Evolutionary conservation across 2,113 vertebrate species (phyloP).

Genomic region (Tenrec ecaudatus): DNA sequence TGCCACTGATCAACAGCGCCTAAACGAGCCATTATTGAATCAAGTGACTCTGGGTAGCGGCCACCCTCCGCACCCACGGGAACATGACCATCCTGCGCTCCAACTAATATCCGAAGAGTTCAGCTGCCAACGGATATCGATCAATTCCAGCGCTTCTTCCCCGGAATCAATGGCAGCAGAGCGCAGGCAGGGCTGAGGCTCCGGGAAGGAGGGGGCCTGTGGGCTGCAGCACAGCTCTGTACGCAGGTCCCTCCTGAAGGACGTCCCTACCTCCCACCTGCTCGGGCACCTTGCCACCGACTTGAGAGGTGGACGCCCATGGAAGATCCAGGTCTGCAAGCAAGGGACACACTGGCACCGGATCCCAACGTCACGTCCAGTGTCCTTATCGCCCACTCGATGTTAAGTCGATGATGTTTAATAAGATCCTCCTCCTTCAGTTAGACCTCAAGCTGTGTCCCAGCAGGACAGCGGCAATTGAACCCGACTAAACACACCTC

Average conservation of each 20-base stretch:
- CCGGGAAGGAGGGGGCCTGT: background rate
- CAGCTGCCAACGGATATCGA: conserved; percentile 77
- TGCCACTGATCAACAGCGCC: conserved; percentile 69
- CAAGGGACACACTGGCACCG: background rate
- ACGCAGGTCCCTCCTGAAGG: background rate
- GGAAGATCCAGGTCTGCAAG: background rate
- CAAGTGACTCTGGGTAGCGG: conserved; percentile 38
- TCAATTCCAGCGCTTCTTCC: conserved; percentile 45
- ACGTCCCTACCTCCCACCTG: fast-evolving
- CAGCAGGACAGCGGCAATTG: conserved; percentile 76
- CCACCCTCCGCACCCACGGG: conserved; percentile 58
- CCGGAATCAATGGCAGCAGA: conserved; percentile 64
- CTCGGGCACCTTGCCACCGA: background rate
- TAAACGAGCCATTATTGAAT: conserved; percentile 71
- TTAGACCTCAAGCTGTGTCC: conserved; percentile 79
- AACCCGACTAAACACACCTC: conserved; percentile 71
- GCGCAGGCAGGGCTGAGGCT: background rate
- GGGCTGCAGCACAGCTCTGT: background rate
- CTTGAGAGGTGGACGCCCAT: background rate
- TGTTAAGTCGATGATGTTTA: conserved; percentile 75
- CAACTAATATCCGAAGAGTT: conserved; percentile 79
- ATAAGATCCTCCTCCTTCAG: conserved; percentile 70
- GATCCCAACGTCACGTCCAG: background rate
- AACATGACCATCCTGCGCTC: conserved; percentile 77
- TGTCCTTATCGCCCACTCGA: conserved; percentile 48